Conservation (phyloP, 2,888 invertebrate species). For the Ethmia dodecea region DNA sequence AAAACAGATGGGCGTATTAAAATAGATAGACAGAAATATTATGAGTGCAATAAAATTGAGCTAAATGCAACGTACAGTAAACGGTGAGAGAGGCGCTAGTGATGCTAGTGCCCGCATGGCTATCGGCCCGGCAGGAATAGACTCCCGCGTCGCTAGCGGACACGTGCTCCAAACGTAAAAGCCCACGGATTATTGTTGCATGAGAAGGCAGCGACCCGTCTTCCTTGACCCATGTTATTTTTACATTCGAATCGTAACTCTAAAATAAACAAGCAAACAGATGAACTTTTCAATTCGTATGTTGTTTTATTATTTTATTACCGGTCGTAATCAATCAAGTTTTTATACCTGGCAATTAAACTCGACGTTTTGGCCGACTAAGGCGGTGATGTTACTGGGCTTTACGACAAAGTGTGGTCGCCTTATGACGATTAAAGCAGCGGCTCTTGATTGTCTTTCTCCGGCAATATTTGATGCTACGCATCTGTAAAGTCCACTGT, state of each 20-base stretch:
- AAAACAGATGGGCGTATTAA: constrained; percentile 72
- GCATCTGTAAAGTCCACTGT: constrained; percentile 95
- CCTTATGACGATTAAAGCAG: constrained; percentile 90
- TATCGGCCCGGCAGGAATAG: constrained; percentile 94
- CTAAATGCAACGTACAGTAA: constrained; percentile 85
- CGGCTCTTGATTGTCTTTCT: constrained; percentile 87
- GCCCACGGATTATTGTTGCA: constrained; percentile 59
- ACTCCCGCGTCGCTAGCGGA: constrained; percentile 91
- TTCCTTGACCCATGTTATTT: constrained; percentile 72
- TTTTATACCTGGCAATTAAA: constrained; percentile 85
- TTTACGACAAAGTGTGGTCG: constrained; percentile 91
- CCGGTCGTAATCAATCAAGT: constrained; percentile 12
- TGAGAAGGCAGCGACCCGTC: constrained; percentile 61
- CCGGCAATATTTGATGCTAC: constrained; percentile 95
- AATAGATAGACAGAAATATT: constrained; percentile 56
- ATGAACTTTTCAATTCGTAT: constrained; percentile 8
- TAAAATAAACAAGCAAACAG: constrained; percentile 33
- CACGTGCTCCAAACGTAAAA: constrained; percentile 88
- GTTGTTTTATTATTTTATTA: constrained; percentile 3
- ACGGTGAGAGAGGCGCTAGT: constrained; percentile 93
- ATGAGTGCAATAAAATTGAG: constrained; percentile 61
- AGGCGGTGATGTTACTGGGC: constrained; percentile 89
- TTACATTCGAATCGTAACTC: constrained; percentile 66
- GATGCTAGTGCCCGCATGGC: constrained; percentile 91
- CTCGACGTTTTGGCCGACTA: constrained; percentile 89